phyloP scores from a whole-genome alignment of 2,888 invertebrate species.

The Ennomos fuscantarius region DNA sequence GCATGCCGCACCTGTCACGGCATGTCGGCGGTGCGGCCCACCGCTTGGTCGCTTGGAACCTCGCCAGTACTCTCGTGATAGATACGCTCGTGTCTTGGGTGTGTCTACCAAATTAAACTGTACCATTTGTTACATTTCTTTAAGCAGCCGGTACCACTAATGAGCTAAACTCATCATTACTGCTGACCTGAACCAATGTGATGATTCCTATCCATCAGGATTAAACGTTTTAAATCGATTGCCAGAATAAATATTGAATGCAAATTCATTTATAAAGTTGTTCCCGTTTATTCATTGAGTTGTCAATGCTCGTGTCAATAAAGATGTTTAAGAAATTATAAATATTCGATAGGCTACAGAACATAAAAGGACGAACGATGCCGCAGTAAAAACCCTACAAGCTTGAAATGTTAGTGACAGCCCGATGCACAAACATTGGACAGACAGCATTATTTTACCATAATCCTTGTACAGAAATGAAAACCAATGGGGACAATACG shows the following conservation, averaged over 20 bases:
- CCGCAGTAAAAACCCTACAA: slow-evolving; percentile 73
- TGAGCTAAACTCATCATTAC: slow-evolving; percentile 63
- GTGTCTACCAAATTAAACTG: slow-evolving; percentile 84
- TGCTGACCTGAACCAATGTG: slow-evolving; percentile 37
- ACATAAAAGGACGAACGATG: slow-evolving; percentile 68
- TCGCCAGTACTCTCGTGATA: slow-evolving; percentile 78
- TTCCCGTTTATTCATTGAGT: slow-evolving; percentile 66
- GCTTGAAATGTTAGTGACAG: slow-evolving; percentile 84
- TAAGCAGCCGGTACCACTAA: slow-evolving; percentile 73
- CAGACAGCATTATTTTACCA: slow-evolving; percentile 82
- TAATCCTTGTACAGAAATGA: slow-evolving; percentile 79
- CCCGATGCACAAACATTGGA: slow-evolving; percentile 80
- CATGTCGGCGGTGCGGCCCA: slow-evolving; percentile 78
- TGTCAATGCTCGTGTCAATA: slow-evolving; percentile 79
- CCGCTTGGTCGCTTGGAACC: slow-evolving; percentile 79
- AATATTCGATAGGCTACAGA: slow-evolving; percentile 75
- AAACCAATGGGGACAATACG: slow-evolving; percentile 79
- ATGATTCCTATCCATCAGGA: slow-evolving; percentile 32
- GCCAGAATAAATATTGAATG: slow-evolving; percentile 9
- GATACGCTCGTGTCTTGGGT: slow-evolving; percentile 78
- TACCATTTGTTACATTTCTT: slow-evolving; percentile 80
- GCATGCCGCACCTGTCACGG: slow-evolving; percentile 82
- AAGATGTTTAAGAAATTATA: slow-evolving; percentile 80
- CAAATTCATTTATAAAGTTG: slow-evolving; percentile 59
- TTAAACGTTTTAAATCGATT: slow-evolving; percentile 15